Conservation (phyloP, 2,888 invertebrate genomes). For the Aporophyla lueneburgensis region DNA sequence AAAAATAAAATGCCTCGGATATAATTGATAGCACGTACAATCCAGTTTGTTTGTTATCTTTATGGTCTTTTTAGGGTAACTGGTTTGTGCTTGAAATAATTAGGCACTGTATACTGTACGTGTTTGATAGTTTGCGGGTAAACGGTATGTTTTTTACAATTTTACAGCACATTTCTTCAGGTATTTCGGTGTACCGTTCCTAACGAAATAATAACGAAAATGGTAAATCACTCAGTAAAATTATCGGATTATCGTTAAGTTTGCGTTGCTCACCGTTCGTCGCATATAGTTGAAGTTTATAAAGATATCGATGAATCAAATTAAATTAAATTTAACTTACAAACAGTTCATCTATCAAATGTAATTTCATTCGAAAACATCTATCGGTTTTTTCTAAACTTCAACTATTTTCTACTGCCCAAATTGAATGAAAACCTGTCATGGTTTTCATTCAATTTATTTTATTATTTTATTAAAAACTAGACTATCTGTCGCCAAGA, state of each 20-base stretch:
- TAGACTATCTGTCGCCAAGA: neutral
- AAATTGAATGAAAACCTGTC: neutral
- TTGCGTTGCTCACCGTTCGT: neutral
- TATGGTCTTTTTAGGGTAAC: conserved; percentile 3
- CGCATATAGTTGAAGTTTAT: too few species aligned
- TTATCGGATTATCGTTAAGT: neutral
- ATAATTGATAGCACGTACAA: neutral
- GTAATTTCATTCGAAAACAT: too few species aligned
- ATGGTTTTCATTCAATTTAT: too few species aligned
- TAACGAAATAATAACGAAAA: neutral
- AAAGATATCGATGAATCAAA: too few species aligned
- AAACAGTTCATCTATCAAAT: too few species aligned
- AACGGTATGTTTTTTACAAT: neutral
- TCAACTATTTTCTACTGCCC: neutral
- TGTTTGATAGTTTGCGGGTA: too few species aligned
- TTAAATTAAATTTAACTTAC: too few species aligned
- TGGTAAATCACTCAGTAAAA: neutral
- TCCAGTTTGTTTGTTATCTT: conserved; percentile 28
- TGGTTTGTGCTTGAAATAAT: conserved; percentile 21
- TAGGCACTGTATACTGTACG: neutral
- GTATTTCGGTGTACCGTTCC: neutral
- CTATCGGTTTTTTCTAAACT: too few species aligned
- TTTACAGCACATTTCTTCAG: neutral
- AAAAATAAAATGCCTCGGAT: neutral
- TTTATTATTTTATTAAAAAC: neutral